Base-by-base conservation (phyloP, 2,797 vertebrate species). In the Epinephelus coioides region DNA sequence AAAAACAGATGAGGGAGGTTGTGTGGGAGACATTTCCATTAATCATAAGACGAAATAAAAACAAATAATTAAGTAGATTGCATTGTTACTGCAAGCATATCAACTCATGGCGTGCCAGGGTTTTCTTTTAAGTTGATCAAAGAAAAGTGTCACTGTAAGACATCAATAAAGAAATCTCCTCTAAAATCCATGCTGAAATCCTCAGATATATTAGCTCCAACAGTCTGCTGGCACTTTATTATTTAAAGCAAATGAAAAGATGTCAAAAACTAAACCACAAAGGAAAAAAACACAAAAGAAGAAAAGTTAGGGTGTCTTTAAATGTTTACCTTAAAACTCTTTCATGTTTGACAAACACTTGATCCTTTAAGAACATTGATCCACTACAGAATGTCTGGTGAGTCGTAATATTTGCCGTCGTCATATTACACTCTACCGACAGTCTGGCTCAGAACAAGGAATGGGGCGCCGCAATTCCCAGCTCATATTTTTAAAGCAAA, bases 401-500 rank as follows among this genome's bases (percentile, higher is more conserved):
- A 89, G 64, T 87, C 73, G 69, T 12, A 40, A 14, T 77, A 50
- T 91, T 91, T 86, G 72, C 65, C 73, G 72, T 78, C 27, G 34
- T 86, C 80, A 79, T 75, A 84, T 88, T 87, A 83, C 65, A 78
- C 53, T 74, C 54, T 38, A 25, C 76, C 38, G 47, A 72, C 80
- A 73, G 53, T 53, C 62, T 23, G 50, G 66, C 59, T 85, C 78
- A 71, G 76, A 88, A 81, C 76, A 88, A 85, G 86, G 69, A 89
- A 76, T 0, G 2, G 21, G 57, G 49, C 18, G 40, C 73, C 63
- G 3, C 84, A 88, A 90, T 84, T 89, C 83, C 81, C 84, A 82
- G 61, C 46, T 91, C 89, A 88, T 91, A 87, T 91, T 91, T 92
- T 78, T 85, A 80, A 79, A 90, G 78, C 75, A 55, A 89, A 87